Evolutionary conservation across 1,140 invertebrate genomes (phyloP).

Genomic region (Babylonia areolata): DNA sequence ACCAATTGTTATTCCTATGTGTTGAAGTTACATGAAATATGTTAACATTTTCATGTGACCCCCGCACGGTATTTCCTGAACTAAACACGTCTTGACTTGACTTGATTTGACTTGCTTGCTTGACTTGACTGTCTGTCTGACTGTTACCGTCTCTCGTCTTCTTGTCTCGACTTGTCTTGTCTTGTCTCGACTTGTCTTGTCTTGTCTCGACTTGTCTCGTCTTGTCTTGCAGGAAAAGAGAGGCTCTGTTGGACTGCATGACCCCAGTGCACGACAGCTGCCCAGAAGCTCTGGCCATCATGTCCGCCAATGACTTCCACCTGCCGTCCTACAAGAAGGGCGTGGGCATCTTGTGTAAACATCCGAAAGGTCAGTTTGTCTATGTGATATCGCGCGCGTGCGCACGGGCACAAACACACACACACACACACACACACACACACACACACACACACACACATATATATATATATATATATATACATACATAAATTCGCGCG

Average conservation of each 20-base stretch:
- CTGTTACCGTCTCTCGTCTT: no score
- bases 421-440: background rate
- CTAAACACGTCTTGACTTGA: no score
- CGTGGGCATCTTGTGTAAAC: conserved; percentile 37
- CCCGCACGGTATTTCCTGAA: no score
- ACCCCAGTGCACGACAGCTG: conserved; percentile 28
- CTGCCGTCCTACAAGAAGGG: conserved; percentile 42
- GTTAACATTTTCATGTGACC: no score
- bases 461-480: background rate
- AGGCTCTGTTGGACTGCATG: conserved; percentile 36
- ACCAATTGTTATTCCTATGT: no score
- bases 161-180: no score
- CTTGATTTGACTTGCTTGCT: no score
- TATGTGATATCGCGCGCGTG: background rate
- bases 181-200: background rate
- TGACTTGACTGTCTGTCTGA: no score
- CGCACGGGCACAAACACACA: background rate
- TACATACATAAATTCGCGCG: no score
- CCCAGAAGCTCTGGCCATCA: conserved; percentile 40
- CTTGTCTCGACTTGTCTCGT: background rate
- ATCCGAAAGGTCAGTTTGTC: conserved; percentile 26
- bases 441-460: background rate
- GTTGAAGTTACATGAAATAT: no score
- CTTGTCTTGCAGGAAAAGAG: conserved; percentile 25
- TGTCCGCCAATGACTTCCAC: conserved; percentile 30